Evolutionary conservation across 2,113 vertebrate genomes (phyloP).

Genomic region (Vulpes ferrilata): DNA sequence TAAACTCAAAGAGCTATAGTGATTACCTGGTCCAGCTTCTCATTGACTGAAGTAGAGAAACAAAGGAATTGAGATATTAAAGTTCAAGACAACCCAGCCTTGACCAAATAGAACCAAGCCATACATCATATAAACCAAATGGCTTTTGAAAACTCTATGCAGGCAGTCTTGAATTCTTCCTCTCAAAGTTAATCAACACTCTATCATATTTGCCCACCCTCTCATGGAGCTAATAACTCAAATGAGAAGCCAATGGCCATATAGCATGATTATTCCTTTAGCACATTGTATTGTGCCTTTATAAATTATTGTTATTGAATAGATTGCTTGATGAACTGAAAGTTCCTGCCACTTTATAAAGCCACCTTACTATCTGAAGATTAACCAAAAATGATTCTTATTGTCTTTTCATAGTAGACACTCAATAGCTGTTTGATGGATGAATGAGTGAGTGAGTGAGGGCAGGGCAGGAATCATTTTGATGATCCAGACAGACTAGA

Average conservation of each 20-base stretch:
- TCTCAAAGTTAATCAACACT: background rate
- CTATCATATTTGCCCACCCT: background rate
- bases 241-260: background rate
- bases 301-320: background rate
- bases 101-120: background rate
- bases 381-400: background rate
- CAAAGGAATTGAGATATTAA: background rate
- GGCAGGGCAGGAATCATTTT: background rate
- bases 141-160: background rate
- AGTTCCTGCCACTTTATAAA: background rate
- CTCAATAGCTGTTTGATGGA: background rate
- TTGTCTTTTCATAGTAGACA: background rate
- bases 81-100: background rate
- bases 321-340: background rate
- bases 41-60: background rate
- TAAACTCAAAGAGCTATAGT: background rate
- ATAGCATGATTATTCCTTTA: background rate
- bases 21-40: background rate
- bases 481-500: slow-evolving; percentile 13
- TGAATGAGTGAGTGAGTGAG: background rate
- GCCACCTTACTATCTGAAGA: background rate
- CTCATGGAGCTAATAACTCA: background rate
- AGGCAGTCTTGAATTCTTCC: background rate
- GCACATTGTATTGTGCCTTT: background rate
- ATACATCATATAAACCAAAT: background rate